Base-by-base conservation (phyloP, 1,140 invertebrate species). In the Diabrotica virgifera region DNA sequence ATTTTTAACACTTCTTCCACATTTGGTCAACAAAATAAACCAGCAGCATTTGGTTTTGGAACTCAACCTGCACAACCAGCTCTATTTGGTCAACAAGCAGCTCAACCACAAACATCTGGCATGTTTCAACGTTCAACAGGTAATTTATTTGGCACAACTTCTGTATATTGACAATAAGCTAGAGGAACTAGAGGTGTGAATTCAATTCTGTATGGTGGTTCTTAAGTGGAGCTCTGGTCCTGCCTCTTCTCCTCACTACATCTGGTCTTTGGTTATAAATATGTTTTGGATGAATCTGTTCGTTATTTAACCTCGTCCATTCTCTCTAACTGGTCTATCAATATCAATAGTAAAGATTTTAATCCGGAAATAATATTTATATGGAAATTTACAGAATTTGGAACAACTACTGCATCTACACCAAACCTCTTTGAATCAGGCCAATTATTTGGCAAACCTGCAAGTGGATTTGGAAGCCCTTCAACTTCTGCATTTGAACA, bases 111-210 rank as follows among this genome's bases (percentile, higher is more conserved):
- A n/a, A 78, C 70, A 71, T 74, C 14, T 65, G 80, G 5, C 65
- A 59, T 78, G 50, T 74, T 75, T 68, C 76, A 78, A 37, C 59
- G 70, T 40, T 57, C 70, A 7, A 59, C 59, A 14, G 64, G 62
- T 46, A 69, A 67, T 58, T 40, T 73, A 36, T 78, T 79, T 68
- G n/a, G n/a, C n/a, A 14, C 64, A 7, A 14, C 71, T 6, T 62
- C 55, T 62, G 69, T 69, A 50, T n/a, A n/a, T n/a, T n/a, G n/a
- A n/a, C 46, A 66, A 12, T 66, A 71, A 52, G 55, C 60, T 59
- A 79, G 83, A 6, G 93, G 93, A 4, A 94, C 93, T 0, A 87
- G 87, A 0, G 82, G n/a, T n/a, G 90, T 36, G 97, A 97, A 78
- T 99, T 96, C 77, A 88, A 85, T 70, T n/a, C n/a, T n/a, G n/a